These are phyloP conservation scores for Tetraodon nigroviridis DNA, from an alignment of 2,113 vertebrate genomes.

Conservation along the genomic window DNA sequence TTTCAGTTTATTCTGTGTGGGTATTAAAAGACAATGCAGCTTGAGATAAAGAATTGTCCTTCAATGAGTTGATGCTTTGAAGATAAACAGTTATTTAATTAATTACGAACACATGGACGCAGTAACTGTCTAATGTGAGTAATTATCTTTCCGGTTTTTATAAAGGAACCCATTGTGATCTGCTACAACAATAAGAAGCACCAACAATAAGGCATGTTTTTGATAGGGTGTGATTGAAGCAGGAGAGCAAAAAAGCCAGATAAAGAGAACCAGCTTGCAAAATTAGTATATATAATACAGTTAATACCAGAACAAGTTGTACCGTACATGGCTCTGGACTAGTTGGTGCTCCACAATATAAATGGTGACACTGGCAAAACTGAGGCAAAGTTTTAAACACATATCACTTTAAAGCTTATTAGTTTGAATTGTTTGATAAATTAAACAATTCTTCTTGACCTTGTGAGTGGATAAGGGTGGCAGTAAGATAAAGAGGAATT, in stretches of 20 bases:
- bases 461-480: slow-evolving; percentile 16
- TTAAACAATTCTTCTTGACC: background rate
- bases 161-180: slow-evolving; percentile 51
- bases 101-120: slow-evolving; percentile 47
- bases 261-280: slow-evolving; percentile 60
- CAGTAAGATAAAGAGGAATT: slow-evolving; percentile 40
- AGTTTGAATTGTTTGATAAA: background rate
- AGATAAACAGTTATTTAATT: slow-evolving; percentile 56
- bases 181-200: slow-evolving; percentile 37
- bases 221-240: slow-evolving; percentile 51
- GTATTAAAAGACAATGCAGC: slow-evolving; percentile 23
- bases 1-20: slow-evolving; percentile 18
- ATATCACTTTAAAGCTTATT: too few species aligned
- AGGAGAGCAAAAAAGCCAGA: slow-evolving; percentile 46
- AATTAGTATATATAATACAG: slow-evolving; percentile 29
- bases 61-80: slow-evolving; percentile 40
- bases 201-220: slow-evolving; percentile 52
- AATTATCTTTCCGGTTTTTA: slow-evolving; percentile 59
- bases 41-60: slow-evolving; percentile 38
- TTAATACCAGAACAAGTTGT: slow-evolving; percentile 37
- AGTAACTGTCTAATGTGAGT: slow-evolving; percentile 54
- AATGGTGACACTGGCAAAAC: too few species aligned
- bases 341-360: too few species aligned
- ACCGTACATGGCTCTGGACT: slow-evolving; percentile 31
- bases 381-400: too few species aligned